Percentiles rank a stretch among this genome's conserved stretches.
These are phyloP conservation scores for Archaeoteleia sp. DNA, from an alignment of 2,888 invertebrate species.

Conservation along the genomic window DNA sequence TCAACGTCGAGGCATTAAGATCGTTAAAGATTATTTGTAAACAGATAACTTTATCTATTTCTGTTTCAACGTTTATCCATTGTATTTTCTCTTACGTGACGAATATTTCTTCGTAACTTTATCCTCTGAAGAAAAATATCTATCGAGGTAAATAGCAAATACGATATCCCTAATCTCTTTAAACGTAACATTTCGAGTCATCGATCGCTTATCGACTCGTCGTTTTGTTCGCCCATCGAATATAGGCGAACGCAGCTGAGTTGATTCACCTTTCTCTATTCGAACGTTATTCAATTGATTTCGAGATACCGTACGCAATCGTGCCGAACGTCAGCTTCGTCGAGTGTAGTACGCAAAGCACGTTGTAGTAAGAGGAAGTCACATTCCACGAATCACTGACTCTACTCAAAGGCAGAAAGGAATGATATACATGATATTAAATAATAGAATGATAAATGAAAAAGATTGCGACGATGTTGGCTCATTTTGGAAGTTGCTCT, in stretches of 20 bases:
- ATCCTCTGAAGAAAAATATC: no score
- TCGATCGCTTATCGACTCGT: constrained; percentile 21
- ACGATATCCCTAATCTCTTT: constrained; percentile 7
- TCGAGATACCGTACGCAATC: constrained; percentile 29
- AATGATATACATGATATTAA: constrained; percentile 6
- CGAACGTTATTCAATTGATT: constrained; percentile 37
- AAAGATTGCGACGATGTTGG: background rate
- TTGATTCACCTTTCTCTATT: constrained; percentile 36
- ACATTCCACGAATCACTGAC: constrained; percentile 47
- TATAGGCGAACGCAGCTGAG: constrained; percentile 25
- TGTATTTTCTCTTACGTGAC: no score
- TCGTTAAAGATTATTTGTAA: no score
- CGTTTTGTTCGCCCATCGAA: constrained; percentile 4
- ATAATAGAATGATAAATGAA: constrained; percentile 6
- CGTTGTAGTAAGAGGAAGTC: constrained; percentile 51
- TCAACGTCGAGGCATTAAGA: no score
- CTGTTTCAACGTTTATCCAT: no score
- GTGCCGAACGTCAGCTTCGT: constrained; percentile 14
- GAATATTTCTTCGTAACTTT: no score
- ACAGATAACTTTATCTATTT: no score
- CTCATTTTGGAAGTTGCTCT: background rate
- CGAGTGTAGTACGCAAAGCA: constrained; percentile 41
- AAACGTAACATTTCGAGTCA: constrained; percentile 20
- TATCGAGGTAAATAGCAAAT: no score
- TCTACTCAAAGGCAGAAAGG: constrained; percentile 26